Conservation (phyloP, 2,888 invertebrate species). For the Caenorhabditis japonica region DNA sequence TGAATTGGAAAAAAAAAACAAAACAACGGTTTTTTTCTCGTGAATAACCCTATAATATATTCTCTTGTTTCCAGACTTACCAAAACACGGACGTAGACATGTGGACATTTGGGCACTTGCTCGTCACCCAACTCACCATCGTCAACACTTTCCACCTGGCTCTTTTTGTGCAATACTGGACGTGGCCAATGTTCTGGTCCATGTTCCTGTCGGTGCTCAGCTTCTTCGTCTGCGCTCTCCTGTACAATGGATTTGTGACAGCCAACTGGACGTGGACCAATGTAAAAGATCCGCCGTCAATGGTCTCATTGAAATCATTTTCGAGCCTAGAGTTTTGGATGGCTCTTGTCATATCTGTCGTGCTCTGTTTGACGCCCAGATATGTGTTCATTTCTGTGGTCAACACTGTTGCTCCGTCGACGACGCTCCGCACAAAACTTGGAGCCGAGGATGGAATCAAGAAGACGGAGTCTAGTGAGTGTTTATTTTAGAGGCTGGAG, state of each 20-base stretch:
- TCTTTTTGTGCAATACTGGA: constrained; percentile 93
- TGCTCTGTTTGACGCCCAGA: constrained; percentile 41
- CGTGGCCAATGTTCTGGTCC: constrained; percentile 87
- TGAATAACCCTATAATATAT: too few relatives aligned
- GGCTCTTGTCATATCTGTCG: constrained; percentile 34
- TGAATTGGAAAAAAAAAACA: too few relatives aligned
- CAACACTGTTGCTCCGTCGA: constrained; percentile 44
- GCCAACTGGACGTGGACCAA: constrained; percentile 81
- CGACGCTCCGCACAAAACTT: constrained; percentile 27
- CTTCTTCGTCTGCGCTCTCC: constrained; percentile 87
- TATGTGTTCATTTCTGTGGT: constrained; percentile 28
- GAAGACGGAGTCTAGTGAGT: constrained; percentile 32
- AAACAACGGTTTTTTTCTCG: too few relatives aligned
- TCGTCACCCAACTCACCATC: constrained; percentile 89
- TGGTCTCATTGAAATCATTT: constrained; percentile 83
- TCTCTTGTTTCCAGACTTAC: constrained; percentile 60
- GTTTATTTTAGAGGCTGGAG: too few relatives aligned
- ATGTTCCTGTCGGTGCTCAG: constrained; percentile 85
- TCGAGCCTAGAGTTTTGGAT: constrained; percentile 82
- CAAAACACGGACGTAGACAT: constrained; percentile 82
- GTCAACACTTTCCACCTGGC: constrained; percentile 89
- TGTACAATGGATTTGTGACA: constrained; percentile 86
- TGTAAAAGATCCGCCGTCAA: constrained; percentile 85
- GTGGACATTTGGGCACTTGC: constrained; percentile 90
- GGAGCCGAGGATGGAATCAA: constrained; percentile 39